Base-by-base conservation (phyloP, 2,113 vertebrate genomes). In the Sander lucioperca region DNA sequence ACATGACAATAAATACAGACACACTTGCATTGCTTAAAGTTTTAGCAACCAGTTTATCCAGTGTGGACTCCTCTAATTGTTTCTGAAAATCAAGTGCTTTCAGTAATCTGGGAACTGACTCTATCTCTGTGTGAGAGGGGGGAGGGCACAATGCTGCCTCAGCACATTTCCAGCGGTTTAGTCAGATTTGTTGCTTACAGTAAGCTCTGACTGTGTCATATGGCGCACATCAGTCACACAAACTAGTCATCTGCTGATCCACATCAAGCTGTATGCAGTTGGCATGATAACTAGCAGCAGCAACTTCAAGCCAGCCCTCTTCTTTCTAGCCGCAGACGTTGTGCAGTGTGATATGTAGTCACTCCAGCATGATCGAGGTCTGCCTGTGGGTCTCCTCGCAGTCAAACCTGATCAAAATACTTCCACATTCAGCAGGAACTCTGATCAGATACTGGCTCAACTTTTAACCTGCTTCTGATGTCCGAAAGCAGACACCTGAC, bases 91-190 rank as follows among this genome's bases (percentile, higher is more conserved):
- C 62, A 33, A 72, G 56, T 48, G 51, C 74, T 56, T 6, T 33
- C 53, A 68, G 77, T 76, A 57, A 91, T 93, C 90, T 92, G 87
- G 88, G 91, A 92, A 90, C 45, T 39, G 64, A 50, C 23, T 83
- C 15, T 51, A 18, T 68, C 48, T 69, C 30, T 59, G 66, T 56
- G 53, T 73, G 77, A 51, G 47, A 15, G 82, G 68, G 68, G 77
- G 74, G 69, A 16, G 62, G 82, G 63, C 15, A 56, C 1, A 21
- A 15, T 30, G 89, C 83, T 53, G 86, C 69, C 61, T 90, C 87
- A 91, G 89, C 91, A 83, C 76, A 85, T 88, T 91, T 86, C 56
- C 82, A 73, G 88, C 9, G 79, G 87, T 90, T 84, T 84, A 15
- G 57, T 82, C 4, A 1, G 78, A 82, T 87, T 86, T 80, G 85